Conservation (phyloP, 1,140 invertebrate genomes). For the Aphaenogaster floridana region DNA sequence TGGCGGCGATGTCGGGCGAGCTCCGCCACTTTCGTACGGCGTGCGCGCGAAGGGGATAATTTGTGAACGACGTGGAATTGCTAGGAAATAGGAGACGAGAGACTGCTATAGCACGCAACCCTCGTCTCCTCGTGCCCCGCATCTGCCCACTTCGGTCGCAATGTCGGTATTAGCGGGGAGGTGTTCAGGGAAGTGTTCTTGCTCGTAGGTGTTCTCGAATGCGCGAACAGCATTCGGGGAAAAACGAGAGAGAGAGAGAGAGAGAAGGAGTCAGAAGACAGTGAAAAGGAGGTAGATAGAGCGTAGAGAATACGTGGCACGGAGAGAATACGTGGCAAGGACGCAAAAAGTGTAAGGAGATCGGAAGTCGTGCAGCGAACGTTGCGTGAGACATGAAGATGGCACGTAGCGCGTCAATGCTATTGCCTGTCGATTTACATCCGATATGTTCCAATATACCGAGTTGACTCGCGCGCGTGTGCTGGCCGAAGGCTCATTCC, state of each 20-base stretch:
- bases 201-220: slow-evolving; percentile 17
- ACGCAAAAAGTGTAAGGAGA: not conserved
- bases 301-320: not conserved
- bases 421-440: slow-evolving; percentile 75
- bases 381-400: slow-evolving; percentile 70
- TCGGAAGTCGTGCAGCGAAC: slow-evolving; percentile 65
- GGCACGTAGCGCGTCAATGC: slow-evolving; percentile 72
- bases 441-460: slow-evolving; percentile 72
- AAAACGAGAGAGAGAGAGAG: slow-evolving; percentile 17
- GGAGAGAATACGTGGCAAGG: slow-evolving; percentile 5
- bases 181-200: slow-evolving; percentile 6
- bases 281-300: not conserved
- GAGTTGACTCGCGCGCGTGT: not conserved
- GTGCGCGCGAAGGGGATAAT: slow-evolving; percentile 71
- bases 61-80: slow-evolving; percentile 75
- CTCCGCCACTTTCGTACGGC: slow-evolving; percentile 65
- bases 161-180: not conserved
- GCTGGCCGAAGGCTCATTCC: not conserved
- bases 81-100: slow-evolving; percentile 72
- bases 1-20: slow-evolving; percentile 50
- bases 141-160: slow-evolving; percentile 44
- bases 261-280: not conserved
- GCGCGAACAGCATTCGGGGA: not conserved
- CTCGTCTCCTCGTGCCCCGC: slow-evolving; percentile 38
- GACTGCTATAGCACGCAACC: slow-evolving; percentile 61